Evolutionary conservation across 2,113 vertebrate species (phyloP).

Genomic region (Silurus meridionalis): DNA sequence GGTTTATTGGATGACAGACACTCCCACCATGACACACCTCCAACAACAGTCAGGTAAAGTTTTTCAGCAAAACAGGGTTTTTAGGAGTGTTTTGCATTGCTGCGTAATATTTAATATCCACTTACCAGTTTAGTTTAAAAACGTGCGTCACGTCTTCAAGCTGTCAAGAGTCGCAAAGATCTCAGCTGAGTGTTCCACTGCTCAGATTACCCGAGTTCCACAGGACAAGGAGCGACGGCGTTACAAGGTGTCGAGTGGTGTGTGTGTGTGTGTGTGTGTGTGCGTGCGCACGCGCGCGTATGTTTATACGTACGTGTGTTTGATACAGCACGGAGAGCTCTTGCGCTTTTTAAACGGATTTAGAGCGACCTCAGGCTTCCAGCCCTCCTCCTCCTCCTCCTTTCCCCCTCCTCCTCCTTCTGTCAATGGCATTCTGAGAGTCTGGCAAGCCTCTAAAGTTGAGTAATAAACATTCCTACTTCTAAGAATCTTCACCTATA

Average conservation of each 20-base stretch:
- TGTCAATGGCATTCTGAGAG: background rate
- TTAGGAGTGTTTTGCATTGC: background rate
- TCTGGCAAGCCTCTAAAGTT: slow-evolving; percentile 22
- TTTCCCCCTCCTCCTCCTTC: slow-evolving; percentile 14
- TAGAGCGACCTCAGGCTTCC: too few species aligned
- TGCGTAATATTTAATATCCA: background rate
- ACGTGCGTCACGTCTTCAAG: slow-evolving; percentile 3
- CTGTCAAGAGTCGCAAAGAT: background rate
- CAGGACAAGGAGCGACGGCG: background rate
- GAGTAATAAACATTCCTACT: slow-evolving; percentile 1
- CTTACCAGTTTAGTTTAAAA: slow-evolving; percentile 15
- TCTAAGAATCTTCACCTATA: background rate
- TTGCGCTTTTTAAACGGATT: slow-evolving; percentile 52
- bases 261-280: background rate
- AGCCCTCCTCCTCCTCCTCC: slow-evolving; percentile 26
- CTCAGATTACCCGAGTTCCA: background rate
- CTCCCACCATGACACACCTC: slow-evolving; percentile 42
- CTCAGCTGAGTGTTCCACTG: background rate
- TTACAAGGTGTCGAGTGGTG: background rate
- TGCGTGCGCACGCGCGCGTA: too few species aligned
- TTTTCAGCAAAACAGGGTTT: background rate
- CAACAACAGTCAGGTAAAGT: slow-evolving; percentile 16
- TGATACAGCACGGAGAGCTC: slow-evolving; percentile 12
- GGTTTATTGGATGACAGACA: slow-evolving; percentile 21
- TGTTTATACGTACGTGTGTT: background rate